Base-by-base conservation (phyloP, 2,888 invertebrate genomes). In the Caenorhabditis virilis region DNA sequence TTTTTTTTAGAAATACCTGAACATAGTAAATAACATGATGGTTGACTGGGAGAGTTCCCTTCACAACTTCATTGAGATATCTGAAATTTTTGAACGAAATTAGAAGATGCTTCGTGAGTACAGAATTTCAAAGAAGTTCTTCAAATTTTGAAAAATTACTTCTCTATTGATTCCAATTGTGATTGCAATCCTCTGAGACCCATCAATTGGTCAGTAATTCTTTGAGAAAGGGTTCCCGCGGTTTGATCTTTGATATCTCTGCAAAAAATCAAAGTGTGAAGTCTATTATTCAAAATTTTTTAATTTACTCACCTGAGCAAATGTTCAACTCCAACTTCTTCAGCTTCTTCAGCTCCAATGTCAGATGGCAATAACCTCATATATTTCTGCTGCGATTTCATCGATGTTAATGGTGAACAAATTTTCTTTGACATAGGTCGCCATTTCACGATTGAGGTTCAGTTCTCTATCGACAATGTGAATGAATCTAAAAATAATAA, bases 271-370 rank as follows among this genome's bases (percentile, higher is more conserved):
- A 25, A 20, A 9, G 22, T 43, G 23, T 9, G 5, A 9, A 15
- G n/a, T n/a, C n/a, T n/a, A n/a, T n/a, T n/a, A n/a, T n/a, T n/a
- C n/a, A n/a, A n/a, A n/a, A n/a, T n/a, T n/a, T n/a, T n/a, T n/a
- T n/a, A n/a, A n/a, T n/a, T 20, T 9, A 13, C 20, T 20, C 92
- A 95, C 85, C 97, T 88, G 45, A 99, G 86, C 62, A 99, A 87
- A 88, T 99, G 98, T 85, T 99, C 98, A 0, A 99, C 98, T 15
- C 98, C 98, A 16, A 99, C 98, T 87, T 99, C 98, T 84, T 99
- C 98, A 0, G 98, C 98, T 85, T 99, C 98, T 84, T 99, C 98
- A 2, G 98, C 98, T 5, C 97, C 98, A 83, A 99, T 99, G 88
- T 98, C 98, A 87, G 97, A 42, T 23, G 47, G 47, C 38, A 51